phyloP scores from a whole-genome alignment of 1,140 invertebrate genomes.

The Drosophila sp. region DNA sequence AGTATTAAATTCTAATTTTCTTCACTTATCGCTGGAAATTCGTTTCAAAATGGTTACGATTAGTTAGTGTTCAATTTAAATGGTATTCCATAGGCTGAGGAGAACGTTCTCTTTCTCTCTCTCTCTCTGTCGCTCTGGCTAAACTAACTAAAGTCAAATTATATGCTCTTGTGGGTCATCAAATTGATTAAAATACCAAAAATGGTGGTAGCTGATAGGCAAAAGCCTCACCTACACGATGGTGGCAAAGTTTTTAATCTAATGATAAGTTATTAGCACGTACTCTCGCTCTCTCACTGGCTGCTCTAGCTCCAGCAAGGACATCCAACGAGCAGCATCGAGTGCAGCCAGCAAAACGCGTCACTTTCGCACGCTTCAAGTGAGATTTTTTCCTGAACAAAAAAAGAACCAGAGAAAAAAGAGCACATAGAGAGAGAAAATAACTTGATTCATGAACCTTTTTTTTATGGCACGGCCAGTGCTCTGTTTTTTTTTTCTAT shows the following conservation, averaged over 20 bases:
- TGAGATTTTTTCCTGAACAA: conserved; percentile 20
- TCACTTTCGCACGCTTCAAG: conserved; percentile 1
- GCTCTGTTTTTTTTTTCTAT: conserved; percentile 31
- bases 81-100: too few species aligned
- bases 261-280: conserved; percentile 68
- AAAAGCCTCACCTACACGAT: neutral
- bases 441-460: conserved; percentile 69
- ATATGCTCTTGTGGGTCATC: conserved; percentile 17
- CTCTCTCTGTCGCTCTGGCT: neutral
- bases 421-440: conserved; percentile 13
- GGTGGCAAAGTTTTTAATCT: conserved; percentile 62
- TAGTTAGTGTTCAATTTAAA: too few species aligned
- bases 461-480: conserved; percentile 39
- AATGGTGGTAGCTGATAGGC: conserved; percentile 28
- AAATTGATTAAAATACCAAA: conserved; percentile 52
- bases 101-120: neutral
- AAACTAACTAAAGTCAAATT: conserved; percentile 16
- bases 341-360: neutral
- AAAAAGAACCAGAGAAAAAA: conserved; percentile 18
- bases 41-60: too few species aligned
- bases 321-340: conserved; percentile 1
- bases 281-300: neutral
- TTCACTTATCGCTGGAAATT: too few species aligned
- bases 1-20: too few species aligned
- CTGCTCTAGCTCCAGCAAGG: conserved; percentile 1